Evolutionary conservation across 2,888 invertebrate species (phyloP), one percentile per base, ranked within the genome.

Genomic region (Parnassius apollo): DNA sequence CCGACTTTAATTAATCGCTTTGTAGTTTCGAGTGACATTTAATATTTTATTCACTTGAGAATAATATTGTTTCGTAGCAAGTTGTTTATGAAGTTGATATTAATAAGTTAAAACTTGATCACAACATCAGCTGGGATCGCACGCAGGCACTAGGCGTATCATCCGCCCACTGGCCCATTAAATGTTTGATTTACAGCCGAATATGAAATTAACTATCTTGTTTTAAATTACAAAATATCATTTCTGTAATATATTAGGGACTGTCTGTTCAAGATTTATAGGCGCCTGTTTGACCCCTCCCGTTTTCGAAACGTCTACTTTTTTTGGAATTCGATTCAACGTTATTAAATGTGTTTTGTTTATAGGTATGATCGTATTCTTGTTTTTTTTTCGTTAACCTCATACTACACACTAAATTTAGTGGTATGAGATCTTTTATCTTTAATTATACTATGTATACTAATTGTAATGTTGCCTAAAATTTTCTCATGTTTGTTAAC

Each of bases 171-270:
- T 64, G 65, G 48, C 68, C 75, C 75, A 78, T 78, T 80, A 77
- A 74, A 72, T 67, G 57, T 66, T 66, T 82, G 83, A 83, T 83
- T 83, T 82, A 83, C 78, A 65, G 65, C 66, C 69, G 75, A 75
- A 79, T 79, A 75, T 75, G 73, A 78, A 80, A 74, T 80, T 80
- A 81, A 80, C 80, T 77, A 81, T 78, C 74, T 72, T 75, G 75
- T 79, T 80, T 77, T 81, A 81, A 81, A 83, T 83, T 82, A 83
- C 81, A 80, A 80, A 82, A 82, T 82, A 82, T 82, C 75, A 78
- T 81, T 77, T 74, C 71, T 72, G 69, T 75, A 76, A 75, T 76
- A 74, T 75, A 73, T 75, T 75, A 71, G 74, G 73, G 71, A 73
- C 74, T 77, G 76, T 73, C 75, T 67, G 69, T 69, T 64, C 25